Evolutionary conservation across 35 echinoderm and acorn worm species (phyloP), one percentile per base, ranked within the genome.

Genomic region (Diadema setosum): DNA sequence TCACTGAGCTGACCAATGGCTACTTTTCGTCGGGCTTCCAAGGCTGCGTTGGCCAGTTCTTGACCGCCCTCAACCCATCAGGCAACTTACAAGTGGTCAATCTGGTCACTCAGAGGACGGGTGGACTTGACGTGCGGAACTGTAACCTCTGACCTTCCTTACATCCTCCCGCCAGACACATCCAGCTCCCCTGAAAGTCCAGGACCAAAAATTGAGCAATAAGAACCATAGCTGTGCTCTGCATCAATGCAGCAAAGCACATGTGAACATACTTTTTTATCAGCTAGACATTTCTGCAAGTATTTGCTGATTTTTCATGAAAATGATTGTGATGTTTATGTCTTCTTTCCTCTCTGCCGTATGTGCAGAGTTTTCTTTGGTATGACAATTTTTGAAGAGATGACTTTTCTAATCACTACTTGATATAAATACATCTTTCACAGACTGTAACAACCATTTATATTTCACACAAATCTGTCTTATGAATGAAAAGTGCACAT

Each of bases 21-120:
- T 70, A 85, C 33, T 97, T 88, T 39, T 45, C 88, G 5, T 43
- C 65, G 5, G 91, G 94, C 48, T 87, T 97, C 12, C 58, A 70
- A 7, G 94, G 94, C 5, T 97, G 94, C 65, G 84, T 97, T 44
- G 74, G 69, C 41, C 94, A 93, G 55, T 29, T 97, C 21, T 45
- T 82, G 20, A 90, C 94, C 36, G 82, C 94, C 36, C 61, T 86
- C 24, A 97, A 97, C 42, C 94, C 91, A 18, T 74, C 87, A 7
- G 73, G 87, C 16, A 97, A 44, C 24, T 45, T 97, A 39, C 45
- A 50, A n/a, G 26, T 82, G 1, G 83, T 97, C 27, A 83, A 81
- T 56, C 56, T 97, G 37, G 85, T 89, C 43, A 25, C 45, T 30
- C 85, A 92, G 21, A 61, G 81, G 26, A 85, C 80, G 0, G 57